Evolutionary conservation across 1,140 invertebrate genomes (phyloP).

Genomic region (Caligus rogercresseyi): DNA sequence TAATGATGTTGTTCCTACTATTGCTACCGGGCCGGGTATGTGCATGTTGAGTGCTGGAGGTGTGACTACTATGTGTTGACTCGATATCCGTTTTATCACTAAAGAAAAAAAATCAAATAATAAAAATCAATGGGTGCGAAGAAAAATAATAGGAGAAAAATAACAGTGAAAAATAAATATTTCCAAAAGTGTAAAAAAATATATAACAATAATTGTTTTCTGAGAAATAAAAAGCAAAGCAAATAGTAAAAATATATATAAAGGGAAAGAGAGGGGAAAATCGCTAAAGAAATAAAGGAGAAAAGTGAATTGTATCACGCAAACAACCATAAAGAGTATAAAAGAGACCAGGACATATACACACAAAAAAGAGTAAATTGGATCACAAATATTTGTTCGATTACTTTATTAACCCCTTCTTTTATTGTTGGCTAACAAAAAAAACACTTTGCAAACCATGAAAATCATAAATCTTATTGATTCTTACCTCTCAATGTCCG

Average conservation of each 20-base stretch:
- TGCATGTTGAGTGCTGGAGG: background rate
- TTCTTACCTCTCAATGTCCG: constrained; percentile 16
- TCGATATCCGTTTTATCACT: constrained; percentile 20
- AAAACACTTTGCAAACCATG: background rate
- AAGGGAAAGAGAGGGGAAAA: too few relatives aligned
- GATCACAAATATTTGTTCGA: constrained; percentile 9
- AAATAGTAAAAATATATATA: too few relatives aligned
- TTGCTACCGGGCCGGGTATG: background rate
- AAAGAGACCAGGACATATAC: too few relatives aligned
- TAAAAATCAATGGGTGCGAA: background rate
- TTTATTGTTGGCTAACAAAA: background rate
- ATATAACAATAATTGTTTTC: constrained; percentile 11
- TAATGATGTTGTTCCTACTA: background rate
- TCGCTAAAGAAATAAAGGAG: too few relatives aligned
- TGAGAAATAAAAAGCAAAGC: background rate
- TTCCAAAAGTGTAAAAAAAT: constrained; percentile 21
- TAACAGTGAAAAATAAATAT: background rate
- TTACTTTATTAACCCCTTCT: background rate
- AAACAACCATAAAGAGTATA: too few relatives aligned
- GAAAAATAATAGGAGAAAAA: constrained; percentile 6
- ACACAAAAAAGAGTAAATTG: background rate
- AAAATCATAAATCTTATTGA: background rate
- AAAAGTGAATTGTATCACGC: constrained; percentile 11
- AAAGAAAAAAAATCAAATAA: constrained; percentile 3
- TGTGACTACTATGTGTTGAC: constrained; percentile 11